Conservation (phyloP, 2,888 invertebrate species). For the Operophtera brumata region DNA sequence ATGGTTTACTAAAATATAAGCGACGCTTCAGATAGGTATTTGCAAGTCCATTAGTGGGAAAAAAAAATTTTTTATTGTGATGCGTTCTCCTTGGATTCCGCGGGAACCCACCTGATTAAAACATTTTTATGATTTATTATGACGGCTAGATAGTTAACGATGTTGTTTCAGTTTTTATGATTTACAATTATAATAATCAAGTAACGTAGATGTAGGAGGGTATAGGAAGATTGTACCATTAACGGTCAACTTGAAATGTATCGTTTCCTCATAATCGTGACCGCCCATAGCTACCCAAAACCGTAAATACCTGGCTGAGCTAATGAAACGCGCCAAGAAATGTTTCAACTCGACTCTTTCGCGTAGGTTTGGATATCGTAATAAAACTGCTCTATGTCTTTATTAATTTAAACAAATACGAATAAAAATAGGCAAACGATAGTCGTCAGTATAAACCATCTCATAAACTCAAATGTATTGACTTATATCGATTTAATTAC, state of each 20-base stretch:
- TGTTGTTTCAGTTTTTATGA: slow-evolving; percentile 35
- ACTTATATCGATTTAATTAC: slow-evolving; percentile 8
- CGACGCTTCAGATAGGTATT: slow-evolving; percentile 24
- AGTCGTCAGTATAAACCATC: slow-evolving; percentile 17
- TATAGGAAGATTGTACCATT: slow-evolving; percentile 42
- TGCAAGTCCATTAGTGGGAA: slow-evolving; percentile 38
- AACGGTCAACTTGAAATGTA: slow-evolving; percentile 42
- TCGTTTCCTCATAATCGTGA: slow-evolving; percentile 55
- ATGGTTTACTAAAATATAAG: slow-evolving; percentile 44
- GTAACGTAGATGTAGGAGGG: slow-evolving; percentile 43
- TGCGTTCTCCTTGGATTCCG: slow-evolving; percentile 24
- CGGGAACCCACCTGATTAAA: slow-evolving; percentile 32
- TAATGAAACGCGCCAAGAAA: slow-evolving; percentile 57
- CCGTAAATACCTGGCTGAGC: slow-evolving; percentile 51
- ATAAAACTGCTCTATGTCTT: slow-evolving; percentile 55
- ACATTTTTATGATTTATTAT: slow-evolving; percentile 35
- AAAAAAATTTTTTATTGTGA: slow-evolving; percentile 30
- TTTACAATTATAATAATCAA: slow-evolving; percentile 35
- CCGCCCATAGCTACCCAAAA: slow-evolving; percentile 60
- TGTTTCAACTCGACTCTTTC: slow-evolving; percentile 36
- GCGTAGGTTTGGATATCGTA: slow-evolving; percentile 59
- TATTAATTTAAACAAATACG: slow-evolving; percentile 50
- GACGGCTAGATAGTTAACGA: slow-evolving; percentile 35
- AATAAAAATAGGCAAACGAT: slow-evolving; percentile 31
- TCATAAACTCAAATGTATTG: slow-evolving; percentile 13